Percentiles rank a stretch among this genome's conserved stretches.
phyloP scores from a whole-genome alignment of 2,888 invertebrate genomes.

The Drosophila sordidapex region DNA sequence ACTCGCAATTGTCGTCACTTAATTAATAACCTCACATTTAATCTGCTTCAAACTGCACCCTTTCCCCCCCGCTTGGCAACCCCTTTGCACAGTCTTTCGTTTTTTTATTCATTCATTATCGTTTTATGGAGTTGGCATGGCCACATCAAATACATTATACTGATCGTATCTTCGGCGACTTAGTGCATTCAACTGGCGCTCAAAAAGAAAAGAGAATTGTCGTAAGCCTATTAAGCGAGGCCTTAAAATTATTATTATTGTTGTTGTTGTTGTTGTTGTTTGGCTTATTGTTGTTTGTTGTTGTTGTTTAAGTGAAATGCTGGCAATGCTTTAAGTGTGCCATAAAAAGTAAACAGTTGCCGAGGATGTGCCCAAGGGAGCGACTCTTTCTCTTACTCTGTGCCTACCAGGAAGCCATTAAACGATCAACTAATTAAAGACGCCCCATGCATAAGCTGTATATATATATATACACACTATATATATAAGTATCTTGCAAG shows the following conservation, averaged over 20 bases:
- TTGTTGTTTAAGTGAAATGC: conserved; percentile 41
- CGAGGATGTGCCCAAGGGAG: conserved; percentile 43
- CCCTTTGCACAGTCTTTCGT: not conserved
- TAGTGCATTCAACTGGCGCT: conserved; percentile 74
- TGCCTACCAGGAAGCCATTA: conserved; percentile 73
- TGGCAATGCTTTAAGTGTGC: conserved; percentile 49
- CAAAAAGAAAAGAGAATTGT: conserved; percentile 51
- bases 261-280: not conserved
- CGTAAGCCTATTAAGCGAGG: conserved; percentile 76
- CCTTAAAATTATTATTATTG: conserved; percentile 47
- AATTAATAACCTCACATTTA: conserved; percentile 75
- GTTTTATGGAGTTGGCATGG: conserved; percentile 63
- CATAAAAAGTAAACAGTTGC: conserved; percentile 69
- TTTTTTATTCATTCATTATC: conserved; percentile 44
- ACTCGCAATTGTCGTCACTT: conserved; percentile 55
- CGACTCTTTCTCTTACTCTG: not conserved
- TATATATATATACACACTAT: conserved; percentile 12
- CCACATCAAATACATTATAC: conserved; percentile 63
- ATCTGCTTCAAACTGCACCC: conserved; percentile 56
- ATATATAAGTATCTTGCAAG: conserved; percentile 3
- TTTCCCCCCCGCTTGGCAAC: conserved; percentile 9
- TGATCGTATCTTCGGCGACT: conserved; percentile 41
- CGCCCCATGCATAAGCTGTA: conserved; percentile 34
- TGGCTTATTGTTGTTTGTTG: conserved; percentile 15
- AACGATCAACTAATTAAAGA: conserved; percentile 72